Base-by-base conservation (phyloP, 2,113 vertebrate genomes). In the Scomber japonicus region DNA sequence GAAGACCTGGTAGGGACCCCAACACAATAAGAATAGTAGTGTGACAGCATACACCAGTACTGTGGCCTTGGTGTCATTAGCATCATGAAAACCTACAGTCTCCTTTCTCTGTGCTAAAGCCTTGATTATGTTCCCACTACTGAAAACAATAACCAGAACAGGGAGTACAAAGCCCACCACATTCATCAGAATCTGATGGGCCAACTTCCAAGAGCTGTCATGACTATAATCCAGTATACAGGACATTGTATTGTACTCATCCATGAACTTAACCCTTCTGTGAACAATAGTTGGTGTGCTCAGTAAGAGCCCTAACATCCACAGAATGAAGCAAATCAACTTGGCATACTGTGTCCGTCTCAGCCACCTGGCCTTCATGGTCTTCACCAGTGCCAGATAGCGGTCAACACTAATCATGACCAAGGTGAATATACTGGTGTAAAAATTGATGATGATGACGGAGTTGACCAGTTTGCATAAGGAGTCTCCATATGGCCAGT, bases 381-480 rank as follows among this genome's bases (percentile, higher is more conserved):
- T 96, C 86, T 96, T 97, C 72, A 96, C 97, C 15, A 99, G 90
- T 0, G 96, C 98, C 31, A 99, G 85, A 81, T 98, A 99, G 70
- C 98, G 97, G 80, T 99, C 98, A 0, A 97, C 86, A 66, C 97
- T 98, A 13, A 99, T 96, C 86, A 98, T 94, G 44, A 96, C 95
- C 48, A 99, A 87, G 69, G 98, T 96, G 84, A 93, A 97, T 83
- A 97, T 94, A 88, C 97, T 98, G 54, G 96, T 92, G 80, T 96
- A 98, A 53, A 96, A 90, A 80, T 98, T 99, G 90, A 97, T 89
- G 30, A 68, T 24, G 30, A 94, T 89, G 66, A 95, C 35, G 8
- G 94, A 21, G 63, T 95, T 98, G 82, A 98, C 83, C 0, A 91
- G 63, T 70, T 96, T 96, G 84, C 98, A 99, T 10, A 97, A 78